Conservation (phyloP, 2,888 invertebrate species). For the Drosophila subsilvestris region DNA sequence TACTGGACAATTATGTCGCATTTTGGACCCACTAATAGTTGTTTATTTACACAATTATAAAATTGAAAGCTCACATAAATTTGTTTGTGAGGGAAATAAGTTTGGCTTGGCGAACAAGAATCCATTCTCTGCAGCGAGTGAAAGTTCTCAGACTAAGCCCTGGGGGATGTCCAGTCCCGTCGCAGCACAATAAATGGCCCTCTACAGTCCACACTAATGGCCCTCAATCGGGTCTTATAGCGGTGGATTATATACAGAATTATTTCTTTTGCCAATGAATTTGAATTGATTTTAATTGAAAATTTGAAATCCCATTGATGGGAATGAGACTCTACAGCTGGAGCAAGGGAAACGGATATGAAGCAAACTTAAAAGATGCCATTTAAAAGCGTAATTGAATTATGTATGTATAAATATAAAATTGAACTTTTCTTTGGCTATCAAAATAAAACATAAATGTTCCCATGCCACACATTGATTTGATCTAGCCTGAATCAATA, state of each 20-base stretch:
- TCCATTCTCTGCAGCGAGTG: conserved; percentile 10
- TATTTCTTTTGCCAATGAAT: conserved; percentile 7
- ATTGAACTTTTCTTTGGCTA: not conserved
- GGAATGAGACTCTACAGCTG: not conserved
- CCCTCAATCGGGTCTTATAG: conserved; percentile 40
- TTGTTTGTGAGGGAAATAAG: conserved; percentile 28
- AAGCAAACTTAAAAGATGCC: conserved; percentile 2
- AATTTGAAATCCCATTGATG: conserved; percentile 11
- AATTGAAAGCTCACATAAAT: conserved; percentile 75
- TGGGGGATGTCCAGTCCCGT: conserved; percentile 15
- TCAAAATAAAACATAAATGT: not conserved
- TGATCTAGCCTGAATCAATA: conserved; percentile 10
- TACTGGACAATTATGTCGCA: conserved; percentile 78
- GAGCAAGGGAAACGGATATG: not conserved
- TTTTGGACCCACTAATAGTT: conserved; percentile 70
- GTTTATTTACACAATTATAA: conserved; percentile 72
- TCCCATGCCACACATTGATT: not conserved
- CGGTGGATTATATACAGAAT: conserved; percentile 34
- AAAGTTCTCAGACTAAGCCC: conserved; percentile 13
- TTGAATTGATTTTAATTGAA: conserved; percentile 36
- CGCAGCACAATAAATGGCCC: conserved; percentile 17
- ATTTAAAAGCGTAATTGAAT: not conserved
- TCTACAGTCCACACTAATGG: conserved; percentile 23
- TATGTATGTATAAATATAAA: no score
- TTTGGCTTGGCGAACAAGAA: not conserved